A percentile compares a stretch with the other conserved stretches of the same genome.
phyloP scores from a whole-genome alignment of 2,113 vertebrate species.

The Acrocephalus kingi region DNA sequence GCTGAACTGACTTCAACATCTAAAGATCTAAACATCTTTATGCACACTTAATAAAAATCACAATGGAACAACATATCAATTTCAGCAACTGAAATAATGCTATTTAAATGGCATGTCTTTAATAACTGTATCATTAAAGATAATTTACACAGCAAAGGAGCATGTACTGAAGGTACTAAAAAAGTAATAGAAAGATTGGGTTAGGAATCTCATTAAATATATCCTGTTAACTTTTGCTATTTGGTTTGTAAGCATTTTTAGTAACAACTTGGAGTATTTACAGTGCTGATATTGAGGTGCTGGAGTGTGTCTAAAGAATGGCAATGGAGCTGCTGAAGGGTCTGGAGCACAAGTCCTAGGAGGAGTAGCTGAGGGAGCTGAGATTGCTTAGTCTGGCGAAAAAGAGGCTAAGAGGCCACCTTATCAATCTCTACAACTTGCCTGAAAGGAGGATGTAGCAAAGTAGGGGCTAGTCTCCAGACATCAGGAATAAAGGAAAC shows the following conservation, averaged over 20 bases:
- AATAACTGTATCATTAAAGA: neutral
- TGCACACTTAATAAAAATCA: neutral
- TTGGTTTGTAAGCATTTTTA: neutral
- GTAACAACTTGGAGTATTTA: neutral
- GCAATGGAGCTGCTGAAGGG: neutral
- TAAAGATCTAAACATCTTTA: neutral
- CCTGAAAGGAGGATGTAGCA: neutral
- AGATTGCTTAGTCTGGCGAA: neutral
- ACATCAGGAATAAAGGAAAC: neutral
- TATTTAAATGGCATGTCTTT: neutral
- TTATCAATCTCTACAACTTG: neutral
- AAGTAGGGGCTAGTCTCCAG: neutral
- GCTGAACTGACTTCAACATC: neutral
- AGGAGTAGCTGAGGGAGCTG: neutral
- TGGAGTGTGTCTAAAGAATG: neutral
- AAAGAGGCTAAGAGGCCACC: neutral
- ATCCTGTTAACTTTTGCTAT: neutral
- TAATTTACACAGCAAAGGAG: neutral
- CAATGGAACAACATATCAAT: rapidly evolving
- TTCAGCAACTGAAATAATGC: neutral
- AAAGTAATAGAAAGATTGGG: neutral
- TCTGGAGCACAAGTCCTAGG: neutral
- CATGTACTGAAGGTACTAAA: neutral
- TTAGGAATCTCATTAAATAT: neutral
- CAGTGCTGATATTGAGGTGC: neutral